These are phyloP conservation scores for Epinephelus malabaricus DNA, from an alignment of 2,797 vertebrate species.

Conservation along the genomic window DNA sequence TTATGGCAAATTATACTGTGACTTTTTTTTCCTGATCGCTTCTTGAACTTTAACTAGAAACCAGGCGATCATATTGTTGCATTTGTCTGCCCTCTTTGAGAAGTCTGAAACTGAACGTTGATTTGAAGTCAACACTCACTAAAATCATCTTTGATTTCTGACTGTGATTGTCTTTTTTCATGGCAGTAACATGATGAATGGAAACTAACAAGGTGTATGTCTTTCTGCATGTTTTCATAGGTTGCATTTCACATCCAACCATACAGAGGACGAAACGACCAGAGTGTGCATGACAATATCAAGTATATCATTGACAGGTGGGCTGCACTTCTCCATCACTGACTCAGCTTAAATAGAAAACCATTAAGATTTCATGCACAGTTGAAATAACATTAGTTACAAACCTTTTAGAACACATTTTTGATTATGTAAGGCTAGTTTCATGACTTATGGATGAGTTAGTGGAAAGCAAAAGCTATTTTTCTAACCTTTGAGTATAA, in stretches of 20 bases:
- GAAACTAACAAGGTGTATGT: slow-evolving; percentile 53
- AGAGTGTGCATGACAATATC: slow-evolving; percentile 91
- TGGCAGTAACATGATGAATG: slow-evolving; percentile 24
- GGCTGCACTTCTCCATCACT: slow-evolving; percentile 31
- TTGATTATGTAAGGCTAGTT: slow-evolving; percentile 50
- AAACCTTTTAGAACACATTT: slow-evolving; percentile 48
- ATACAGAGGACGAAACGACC: slow-evolving; percentile 88
- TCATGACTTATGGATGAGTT: slow-evolving; percentile 58
- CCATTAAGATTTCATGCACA: slow-evolving; percentile 55
- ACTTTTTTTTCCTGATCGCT: too few species aligned
- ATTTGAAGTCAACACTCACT: slow-evolving; percentile 22
- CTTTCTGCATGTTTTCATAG: slow-evolving; percentile 50
- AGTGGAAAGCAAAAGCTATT: slow-evolving; percentile 35
- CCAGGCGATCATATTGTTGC: neutral
- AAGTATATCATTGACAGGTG: slow-evolving; percentile 95
- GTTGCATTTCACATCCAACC: slow-evolving; percentile 80
- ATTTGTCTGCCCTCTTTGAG: slow-evolving; percentile 11
- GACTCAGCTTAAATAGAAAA: slow-evolving; percentile 34
- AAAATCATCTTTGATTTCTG: slow-evolving; percentile 33
- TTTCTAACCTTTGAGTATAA: neutral
- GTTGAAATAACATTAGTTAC: slow-evolving; percentile 36
- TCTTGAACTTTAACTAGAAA: too few species aligned
- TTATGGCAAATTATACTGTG: too few species aligned
- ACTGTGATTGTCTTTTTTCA: slow-evolving; percentile 20
- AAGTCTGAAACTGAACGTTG: neutral